Evolutionary conservation across 2,888 invertebrate genomes (phyloP), one percentile per base, ranked within the genome.

Genomic region (Xiphydria camelus): DNA sequence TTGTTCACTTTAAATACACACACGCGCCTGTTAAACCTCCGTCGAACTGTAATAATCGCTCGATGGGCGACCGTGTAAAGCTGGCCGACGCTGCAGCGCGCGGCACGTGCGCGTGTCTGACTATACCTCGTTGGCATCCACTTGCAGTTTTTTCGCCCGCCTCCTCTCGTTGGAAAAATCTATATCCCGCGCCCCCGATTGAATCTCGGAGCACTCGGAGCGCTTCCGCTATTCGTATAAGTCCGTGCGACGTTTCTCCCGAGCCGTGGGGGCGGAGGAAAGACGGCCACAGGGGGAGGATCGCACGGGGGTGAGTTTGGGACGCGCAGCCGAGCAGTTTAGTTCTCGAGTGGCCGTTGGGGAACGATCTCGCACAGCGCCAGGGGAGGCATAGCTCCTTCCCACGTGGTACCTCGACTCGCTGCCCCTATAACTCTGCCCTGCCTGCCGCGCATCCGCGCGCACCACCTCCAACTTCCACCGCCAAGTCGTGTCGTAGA

Each of bases 321-420:
- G 42, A 49, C 52, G 52, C 56, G 56, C 62, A 64, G 65, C 50
- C 56, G 61, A 64, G 66, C 64, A 71, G 72, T 70, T 72, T 73
- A 70, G 72, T 69, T 67, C 61, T 45, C 57, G 66, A 73, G 69
- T 70, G 66, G 66, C 60, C 73, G 62, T 72, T 71, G 59, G 74
- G 74, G 73, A 73, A 64, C 73, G 66, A 73, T 74, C 65, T 61
- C 60, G n/a, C n/a, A 58, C 46, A 61, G 66, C 67, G 64, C 64
- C 73, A 65, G 54, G 73, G 74, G 73, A 73, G 67, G 64, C 69
- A 70, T 73, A 70, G 69, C 68, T 72, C 64, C 70, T 67, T 70
- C 63, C 70, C 70, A 66, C 66, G 66, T 66, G 66, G 65, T 62
- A 61, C 61, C 59, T 66, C 62, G 63, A 52, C 55, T 59, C 64